Conservation (phyloP, 1,140 invertebrate species). For the Bombyx mandarina region DNA sequence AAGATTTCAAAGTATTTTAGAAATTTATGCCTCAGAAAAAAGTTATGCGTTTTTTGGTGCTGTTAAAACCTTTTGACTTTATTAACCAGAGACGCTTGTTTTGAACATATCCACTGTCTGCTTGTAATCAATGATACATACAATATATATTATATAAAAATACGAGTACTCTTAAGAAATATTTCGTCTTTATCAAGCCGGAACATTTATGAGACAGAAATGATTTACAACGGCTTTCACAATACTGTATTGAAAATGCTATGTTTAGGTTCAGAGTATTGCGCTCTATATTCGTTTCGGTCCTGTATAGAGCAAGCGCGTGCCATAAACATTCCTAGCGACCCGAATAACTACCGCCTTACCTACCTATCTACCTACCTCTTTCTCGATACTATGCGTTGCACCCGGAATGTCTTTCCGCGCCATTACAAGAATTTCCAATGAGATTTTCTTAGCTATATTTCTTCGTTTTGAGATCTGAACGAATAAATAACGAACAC, state of each 20-base stretch:
- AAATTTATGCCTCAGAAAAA: too few relatives aligned
- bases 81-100: too few relatives aligned
- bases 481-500: background rate
- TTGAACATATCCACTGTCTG: too few relatives aligned
- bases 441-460: slow-evolving; percentile 2
- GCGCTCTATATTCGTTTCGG: slow-evolving; percentile 12
- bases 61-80: too few relatives aligned
- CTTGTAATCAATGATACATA: background rate
- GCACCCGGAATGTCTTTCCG: slow-evolving; percentile 19
- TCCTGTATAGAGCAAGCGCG: slow-evolving; percentile 19
- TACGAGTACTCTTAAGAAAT: too few relatives aligned
- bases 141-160: background rate
- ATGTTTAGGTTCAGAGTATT: slow-evolving; percentile 8
- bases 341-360: slow-evolving; percentile 19
- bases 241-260: background rate
- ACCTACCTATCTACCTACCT: slow-evolving; percentile 8
- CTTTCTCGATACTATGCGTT: slow-evolving; percentile 20
- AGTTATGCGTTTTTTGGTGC: too few relatives aligned
- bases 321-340: slow-evolving; percentile 26
- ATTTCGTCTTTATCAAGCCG: too few relatives aligned
- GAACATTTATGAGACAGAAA: background rate
- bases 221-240: background rate
- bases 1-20: background rate
- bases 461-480: background rate
- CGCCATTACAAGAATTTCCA: slow-evolving; percentile 11